These are phyloP conservation scores for Zophobas atratus DNA, from an alignment of 1,140 invertebrate species.

Conservation along the genomic window DNA sequence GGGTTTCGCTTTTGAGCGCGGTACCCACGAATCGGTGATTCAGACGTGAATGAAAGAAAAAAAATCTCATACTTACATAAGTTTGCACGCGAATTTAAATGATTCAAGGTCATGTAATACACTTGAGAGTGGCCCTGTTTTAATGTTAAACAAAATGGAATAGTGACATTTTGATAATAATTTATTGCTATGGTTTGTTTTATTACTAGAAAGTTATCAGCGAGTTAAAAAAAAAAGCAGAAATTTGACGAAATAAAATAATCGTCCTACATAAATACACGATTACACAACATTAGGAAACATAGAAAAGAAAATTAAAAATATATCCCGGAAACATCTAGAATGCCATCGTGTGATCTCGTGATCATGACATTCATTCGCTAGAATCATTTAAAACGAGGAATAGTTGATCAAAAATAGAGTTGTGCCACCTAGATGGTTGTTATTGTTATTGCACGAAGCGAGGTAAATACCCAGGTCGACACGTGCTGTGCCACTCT, in stretches of 20 bases:
- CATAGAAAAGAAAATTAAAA: not conserved
- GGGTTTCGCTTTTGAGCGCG: too few species aligned
- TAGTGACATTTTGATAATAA: slow-evolving; percentile 8
- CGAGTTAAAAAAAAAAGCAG: not conserved
- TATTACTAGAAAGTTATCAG: not conserved
- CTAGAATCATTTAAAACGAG: not conserved
- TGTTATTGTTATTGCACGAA: slow-evolving; percentile 4
- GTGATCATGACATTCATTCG: too few species aligned
- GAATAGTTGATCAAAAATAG: slow-evolving; percentile 19
- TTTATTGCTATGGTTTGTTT: not conserved
- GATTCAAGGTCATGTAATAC: slow-evolving; percentile 21
- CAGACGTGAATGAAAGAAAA: not conserved
- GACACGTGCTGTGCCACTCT: slow-evolving; percentile 15
- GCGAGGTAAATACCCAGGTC: slow-evolving; percentile 5
- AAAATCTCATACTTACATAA: not conserved
- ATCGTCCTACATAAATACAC: not conserved
- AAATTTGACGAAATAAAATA: not conserved
- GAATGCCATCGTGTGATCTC: too few species aligned
- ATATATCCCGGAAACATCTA: not conserved
- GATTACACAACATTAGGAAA: slow-evolving; percentile 26
- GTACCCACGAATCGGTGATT: too few species aligned
- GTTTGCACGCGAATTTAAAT: not conserved
- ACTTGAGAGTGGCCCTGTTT: slow-evolving; percentile 1
- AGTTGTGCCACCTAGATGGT: slow-evolving; percentile 6
- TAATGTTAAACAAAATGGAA: not conserved